phyloP scores from a whole-genome alignment of 2,888 invertebrate species.

The Xiphydria camelus region DNA sequence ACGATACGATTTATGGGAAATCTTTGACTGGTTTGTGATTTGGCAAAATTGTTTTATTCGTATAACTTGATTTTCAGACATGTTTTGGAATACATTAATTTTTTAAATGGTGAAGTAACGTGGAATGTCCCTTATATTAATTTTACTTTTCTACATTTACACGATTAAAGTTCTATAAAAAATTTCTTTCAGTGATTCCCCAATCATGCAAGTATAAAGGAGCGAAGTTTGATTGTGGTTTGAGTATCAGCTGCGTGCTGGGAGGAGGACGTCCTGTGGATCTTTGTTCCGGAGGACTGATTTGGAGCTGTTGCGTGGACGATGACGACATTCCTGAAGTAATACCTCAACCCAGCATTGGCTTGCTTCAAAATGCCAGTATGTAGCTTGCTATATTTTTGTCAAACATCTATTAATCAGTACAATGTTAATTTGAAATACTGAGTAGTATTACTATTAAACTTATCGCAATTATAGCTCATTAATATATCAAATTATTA shows the following conservation, averaged over 20 bases:
- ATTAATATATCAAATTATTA: too few relatives aligned
- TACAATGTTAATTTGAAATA: too few relatives aligned
- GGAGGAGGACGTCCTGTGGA: constrained; percentile 87
- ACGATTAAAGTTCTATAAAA: constrained; percentile 12
- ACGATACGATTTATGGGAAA: too few relatives aligned
- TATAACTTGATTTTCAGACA: too few relatives aligned
- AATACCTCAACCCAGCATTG: constrained; percentile 49
- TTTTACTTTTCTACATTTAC: neutral
- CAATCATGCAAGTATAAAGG: constrained; percentile 86
- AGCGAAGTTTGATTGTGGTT: constrained; percentile 83
- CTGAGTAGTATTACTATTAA: neutral
- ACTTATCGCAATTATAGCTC: too few relatives aligned
- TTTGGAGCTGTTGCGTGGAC: constrained; percentile 93
- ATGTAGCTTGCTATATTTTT: constrained; percentile 63
- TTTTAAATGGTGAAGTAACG: too few relatives aligned
- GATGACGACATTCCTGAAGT: constrained; percentile 62
- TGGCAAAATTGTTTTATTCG: too few relatives aligned
- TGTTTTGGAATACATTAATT: too few relatives aligned
- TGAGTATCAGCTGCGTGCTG: constrained; percentile 88
- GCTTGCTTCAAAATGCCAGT: constrained; percentile 84
- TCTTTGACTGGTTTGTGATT: too few relatives aligned
- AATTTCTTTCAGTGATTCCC: constrained; percentile 80
- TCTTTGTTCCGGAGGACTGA: constrained; percentile 90
- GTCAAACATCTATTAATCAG: too few relatives aligned
- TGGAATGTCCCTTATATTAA: too few relatives aligned